phyloP scores from a whole-genome alignment of 2,888 invertebrate genomes.

The Protophormia terraenovae region DNA sequence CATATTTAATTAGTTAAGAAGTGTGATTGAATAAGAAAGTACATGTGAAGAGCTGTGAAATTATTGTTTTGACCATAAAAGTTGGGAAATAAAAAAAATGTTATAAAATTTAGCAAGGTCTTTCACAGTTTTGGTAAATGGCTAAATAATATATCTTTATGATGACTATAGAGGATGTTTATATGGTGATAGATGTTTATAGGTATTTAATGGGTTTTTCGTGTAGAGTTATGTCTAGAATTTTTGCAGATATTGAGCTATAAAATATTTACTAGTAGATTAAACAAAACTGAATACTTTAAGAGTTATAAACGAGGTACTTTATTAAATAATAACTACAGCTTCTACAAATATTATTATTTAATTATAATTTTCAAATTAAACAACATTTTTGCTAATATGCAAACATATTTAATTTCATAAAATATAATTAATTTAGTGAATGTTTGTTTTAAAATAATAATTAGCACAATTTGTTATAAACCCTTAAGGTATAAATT shows the following conservation, averaged over 20 bases:
- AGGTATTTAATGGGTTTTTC: neutral
- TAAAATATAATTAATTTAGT: neutral
- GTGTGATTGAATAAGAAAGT: neutral
- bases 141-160: neutral
- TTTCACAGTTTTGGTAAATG: neutral
- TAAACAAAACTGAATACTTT: no score
- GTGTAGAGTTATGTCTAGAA: neutral
- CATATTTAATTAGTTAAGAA: neutral
- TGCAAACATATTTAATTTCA: neutral
- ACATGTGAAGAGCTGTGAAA: neutral
- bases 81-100: neutral
- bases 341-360: no score
- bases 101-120: neutral
- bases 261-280: no score
- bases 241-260: neutral
- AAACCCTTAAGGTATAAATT: constrained; percentile 15
- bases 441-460: neutral
- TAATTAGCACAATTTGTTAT: neutral
- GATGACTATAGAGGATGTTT: neutral
- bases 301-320: no score
- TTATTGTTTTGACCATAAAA: neutral
- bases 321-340: no score
- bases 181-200: neutral
- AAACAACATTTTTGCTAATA: neutral
- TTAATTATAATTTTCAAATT: no score